These are phyloP conservation scores for Phengaris arion DNA, from an alignment of 2,888 invertebrate species.

Conservation along the genomic window DNA sequence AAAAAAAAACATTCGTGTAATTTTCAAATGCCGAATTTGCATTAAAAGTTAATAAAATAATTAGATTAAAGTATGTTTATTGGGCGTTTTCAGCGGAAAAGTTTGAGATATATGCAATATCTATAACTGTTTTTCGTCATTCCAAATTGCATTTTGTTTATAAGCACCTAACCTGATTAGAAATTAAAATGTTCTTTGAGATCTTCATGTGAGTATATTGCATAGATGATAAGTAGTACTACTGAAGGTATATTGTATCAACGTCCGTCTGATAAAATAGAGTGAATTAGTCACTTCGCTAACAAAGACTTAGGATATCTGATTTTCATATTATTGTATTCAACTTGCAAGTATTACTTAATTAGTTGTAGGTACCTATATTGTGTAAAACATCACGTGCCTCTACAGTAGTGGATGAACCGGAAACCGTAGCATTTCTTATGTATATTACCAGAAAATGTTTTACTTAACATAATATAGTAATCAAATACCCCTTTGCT, in stretches of 20 bases:
- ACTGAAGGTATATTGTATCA: no score
- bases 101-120: not conserved
- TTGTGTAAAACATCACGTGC: slow-evolving; percentile 16
- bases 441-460: not conserved
- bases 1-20: not conserved
- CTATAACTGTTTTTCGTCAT: not conserved
- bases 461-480: slow-evolving; percentile 3
- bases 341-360: not conserved
- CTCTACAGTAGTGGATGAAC: not conserved
- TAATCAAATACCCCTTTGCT: not conserved
- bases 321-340: not conserved
- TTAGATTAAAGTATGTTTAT: not conserved
- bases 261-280: not conserved
- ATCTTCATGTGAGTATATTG: slow-evolving; percentile 11
- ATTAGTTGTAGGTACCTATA: not conserved
- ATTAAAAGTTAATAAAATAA: not conserved
- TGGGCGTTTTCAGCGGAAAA: not conserved
- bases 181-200: slow-evolving; percentile 3
- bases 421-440: not conserved
- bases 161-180: not conserved
- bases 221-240: no score
- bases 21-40: not conserved
- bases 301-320: not conserved
- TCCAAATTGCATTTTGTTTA: not conserved
- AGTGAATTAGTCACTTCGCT: not conserved